phyloP scores from a whole-genome alignment of 2,888 invertebrate species.

The Drosophila affinis region DNA sequence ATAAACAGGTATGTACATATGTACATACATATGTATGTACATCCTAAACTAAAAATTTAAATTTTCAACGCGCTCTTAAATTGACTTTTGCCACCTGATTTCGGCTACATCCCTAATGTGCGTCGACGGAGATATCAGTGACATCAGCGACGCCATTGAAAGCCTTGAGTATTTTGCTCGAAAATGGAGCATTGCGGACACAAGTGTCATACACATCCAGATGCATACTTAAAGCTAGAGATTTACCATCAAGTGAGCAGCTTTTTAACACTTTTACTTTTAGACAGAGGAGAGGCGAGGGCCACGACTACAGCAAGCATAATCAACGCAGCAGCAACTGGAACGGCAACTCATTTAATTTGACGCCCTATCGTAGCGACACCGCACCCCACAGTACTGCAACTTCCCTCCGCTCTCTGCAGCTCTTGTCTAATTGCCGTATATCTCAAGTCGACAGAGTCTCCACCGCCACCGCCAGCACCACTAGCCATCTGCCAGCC shows the following conservation, averaged over 20 bases:
- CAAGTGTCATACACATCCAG: constrained; percentile 36
- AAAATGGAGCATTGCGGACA: constrained; percentile 47
- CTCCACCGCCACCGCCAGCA: constrained; percentile 10
- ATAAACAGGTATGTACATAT: too few species aligned
- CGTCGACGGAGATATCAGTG: constrained; percentile 4
- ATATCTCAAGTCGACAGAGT: constrained; percentile 66
- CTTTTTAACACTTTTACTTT: constrained; percentile 75
- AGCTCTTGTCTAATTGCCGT: constrained; percentile 70
- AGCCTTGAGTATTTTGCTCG: constrained; percentile 20
- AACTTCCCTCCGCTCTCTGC: constrained; percentile 11
- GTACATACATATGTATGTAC: too few species aligned
- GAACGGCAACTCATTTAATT: constrained; percentile 70
- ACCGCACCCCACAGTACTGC: background rate
- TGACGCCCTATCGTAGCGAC: constrained; percentile 44
- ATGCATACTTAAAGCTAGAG: constrained; percentile 48
- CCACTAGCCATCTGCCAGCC: background rate
- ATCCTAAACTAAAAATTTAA: too few species aligned
- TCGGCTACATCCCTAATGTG: too few species aligned
- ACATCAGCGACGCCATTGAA: constrained; percentile 30
- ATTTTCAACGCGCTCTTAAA: too few species aligned
- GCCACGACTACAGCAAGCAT: constrained; percentile 20
- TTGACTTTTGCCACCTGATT: too few species aligned
- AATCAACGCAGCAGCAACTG: constrained; percentile 27
- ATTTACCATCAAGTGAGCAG: constrained; percentile 77
- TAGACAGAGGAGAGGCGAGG: constrained; percentile 34